These are phyloP conservation scores for Lochmaea crataegi DNA, from an alignment of 2,888 invertebrate species.

Conservation along the genomic window DNA sequence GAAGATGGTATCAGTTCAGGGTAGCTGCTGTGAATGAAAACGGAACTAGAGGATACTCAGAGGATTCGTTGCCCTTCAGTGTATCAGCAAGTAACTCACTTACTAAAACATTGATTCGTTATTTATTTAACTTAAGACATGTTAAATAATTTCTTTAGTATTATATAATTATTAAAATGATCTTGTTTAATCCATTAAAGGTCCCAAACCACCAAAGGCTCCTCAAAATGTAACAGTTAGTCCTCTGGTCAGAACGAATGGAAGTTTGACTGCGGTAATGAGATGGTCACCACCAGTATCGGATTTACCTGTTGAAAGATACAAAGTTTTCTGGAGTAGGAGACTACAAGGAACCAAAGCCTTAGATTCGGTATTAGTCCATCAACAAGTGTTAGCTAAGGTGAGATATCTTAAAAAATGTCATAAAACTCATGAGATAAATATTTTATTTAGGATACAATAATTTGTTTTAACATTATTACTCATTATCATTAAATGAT, in stretches of 20 bases:
- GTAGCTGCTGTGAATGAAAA: slow-evolving; percentile 79
- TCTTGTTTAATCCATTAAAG: slow-evolving; percentile 52
- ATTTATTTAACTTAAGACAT: background rate
- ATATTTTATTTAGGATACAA: background rate
- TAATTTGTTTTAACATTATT: background rate
- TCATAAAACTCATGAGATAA: background rate
- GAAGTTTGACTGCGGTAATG: slow-evolving; percentile 70
- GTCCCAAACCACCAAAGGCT: slow-evolving; percentile 72
- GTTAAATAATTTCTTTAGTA: background rate
- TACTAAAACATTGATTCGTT: background rate
- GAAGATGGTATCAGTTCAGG: slow-evolving; percentile 84
- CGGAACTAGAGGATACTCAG: slow-evolving; percentile 79
- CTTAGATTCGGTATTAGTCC: slow-evolving; percentile 73
- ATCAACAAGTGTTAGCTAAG: slow-evolving; percentile 73
- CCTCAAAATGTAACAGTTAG: slow-evolving; percentile 72
- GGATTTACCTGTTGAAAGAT: slow-evolving; percentile 77
- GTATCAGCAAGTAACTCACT: slow-evolving; percentile 64
- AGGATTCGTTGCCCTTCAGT: slow-evolving; percentile 71
- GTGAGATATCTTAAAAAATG: slow-evolving; percentile 59
- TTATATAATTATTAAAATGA: background rate
- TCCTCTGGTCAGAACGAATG: slow-evolving; percentile 64
- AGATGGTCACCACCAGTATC: slow-evolving; percentile 78
- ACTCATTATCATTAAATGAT: slow-evolving; percentile 20
- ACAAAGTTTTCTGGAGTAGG: slow-evolving; percentile 81
- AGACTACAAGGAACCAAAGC: slow-evolving; percentile 72